Percentiles rank a stretch among this genome's conserved stretches.
These are phyloP conservation scores for Chinchilla lanigera DNA, from an alignment of 2,113 vertebrate genomes.

Conservation along the genomic window DNA sequence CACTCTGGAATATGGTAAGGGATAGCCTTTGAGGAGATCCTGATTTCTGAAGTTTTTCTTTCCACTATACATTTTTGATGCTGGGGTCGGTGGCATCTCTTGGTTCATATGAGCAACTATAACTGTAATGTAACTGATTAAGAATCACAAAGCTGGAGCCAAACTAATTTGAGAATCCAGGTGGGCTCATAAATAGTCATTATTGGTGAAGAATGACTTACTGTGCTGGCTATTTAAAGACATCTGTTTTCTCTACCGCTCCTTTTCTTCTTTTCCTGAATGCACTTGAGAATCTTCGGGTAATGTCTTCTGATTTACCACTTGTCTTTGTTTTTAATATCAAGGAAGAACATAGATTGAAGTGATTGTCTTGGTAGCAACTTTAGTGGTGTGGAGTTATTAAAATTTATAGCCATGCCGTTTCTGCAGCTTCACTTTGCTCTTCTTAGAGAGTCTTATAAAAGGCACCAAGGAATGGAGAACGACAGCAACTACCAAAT, in stretches of 20 bases:
- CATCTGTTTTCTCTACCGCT: slow-evolving; percentile 44
- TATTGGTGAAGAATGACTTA: slow-evolving; percentile 61
- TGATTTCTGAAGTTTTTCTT: slow-evolving; percentile 49
- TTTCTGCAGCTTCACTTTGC: slow-evolving; percentile 40
- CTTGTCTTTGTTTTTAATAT: slow-evolving; percentile 74
- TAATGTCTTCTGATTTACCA: slow-evolving; percentile 61
- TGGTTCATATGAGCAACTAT: neutral
- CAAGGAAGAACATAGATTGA: slow-evolving; percentile 59
- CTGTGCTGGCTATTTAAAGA: slow-evolving; percentile 44
- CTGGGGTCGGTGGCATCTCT: neutral
- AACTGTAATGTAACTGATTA: neutral
- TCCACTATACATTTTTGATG: slow-evolving; percentile 16
- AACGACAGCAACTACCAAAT: neutral
- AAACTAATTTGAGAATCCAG: slow-evolving; percentile 17
- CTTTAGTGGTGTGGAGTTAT: neutral
- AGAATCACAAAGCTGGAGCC: slow-evolving; percentile 2
- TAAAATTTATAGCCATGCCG: slow-evolving; percentile 47
- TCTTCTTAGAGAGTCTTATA: slow-evolving; percentile 26
- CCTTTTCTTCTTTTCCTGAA: slow-evolving; percentile 26
- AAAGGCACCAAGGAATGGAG: neutral
- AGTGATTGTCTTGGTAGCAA: slow-evolving; percentile 52
- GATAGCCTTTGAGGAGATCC: slow-evolving; percentile 55
- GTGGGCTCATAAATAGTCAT: slow-evolving; percentile 46
- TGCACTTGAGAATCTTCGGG: slow-evolving; percentile 63
- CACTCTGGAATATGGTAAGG: slow-evolving; percentile 24